Percentiles rank a stretch among this genome's conserved stretches.
phyloP scores from a whole-genome alignment of 2,797 vertebrate genomes.

The Percopsis omiscomaycus region DNA sequence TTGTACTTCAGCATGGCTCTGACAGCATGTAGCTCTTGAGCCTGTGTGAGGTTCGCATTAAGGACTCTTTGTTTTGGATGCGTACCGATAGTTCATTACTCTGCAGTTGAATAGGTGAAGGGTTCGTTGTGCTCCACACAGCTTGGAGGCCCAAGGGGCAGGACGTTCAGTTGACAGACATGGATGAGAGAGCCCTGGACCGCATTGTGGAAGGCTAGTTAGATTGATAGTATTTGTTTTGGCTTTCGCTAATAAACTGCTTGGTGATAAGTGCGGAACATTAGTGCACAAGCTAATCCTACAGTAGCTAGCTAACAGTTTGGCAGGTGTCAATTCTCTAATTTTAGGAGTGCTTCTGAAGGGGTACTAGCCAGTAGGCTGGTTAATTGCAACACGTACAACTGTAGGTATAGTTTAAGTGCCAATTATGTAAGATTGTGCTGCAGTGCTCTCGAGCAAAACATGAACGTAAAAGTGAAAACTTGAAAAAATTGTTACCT shows the following conservation, averaged over 20 bases:
- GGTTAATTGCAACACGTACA: too few species aligned
- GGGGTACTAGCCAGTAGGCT: too few species aligned
- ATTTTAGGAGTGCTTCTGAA: too few species aligned
- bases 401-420: too few species aligned
- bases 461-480: too few species aligned
- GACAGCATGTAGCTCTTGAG: conserved; percentile 22
- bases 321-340: too few species aligned
- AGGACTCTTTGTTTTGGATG: conserved; percentile 54
- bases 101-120: conserved; percentile 40
- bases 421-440: too few species aligned
- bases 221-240: conserved; percentile 50
- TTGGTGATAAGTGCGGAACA: conserved; percentile 26
- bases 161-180: conserved; percentile 38
- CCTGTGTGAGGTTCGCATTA: conserved; percentile 51
- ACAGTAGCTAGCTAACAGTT: too few species aligned
- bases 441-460: too few species aligned
- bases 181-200: conserved; percentile 31
- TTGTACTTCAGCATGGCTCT: conserved; percentile 8
- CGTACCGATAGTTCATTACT: conserved; percentile 45
- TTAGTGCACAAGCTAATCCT: conserved; percentile 41
- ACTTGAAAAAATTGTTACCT: too few species aligned
- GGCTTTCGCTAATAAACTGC: conserved; percentile 27
- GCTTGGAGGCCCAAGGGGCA: conserved; percentile 19
- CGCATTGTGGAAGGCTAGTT: conserved; percentile 28
- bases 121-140: conserved; percentile 42